Conservation (phyloP, 53 echinoderm and acorn worm genomes). For the Echinometra lucunter region DNA sequence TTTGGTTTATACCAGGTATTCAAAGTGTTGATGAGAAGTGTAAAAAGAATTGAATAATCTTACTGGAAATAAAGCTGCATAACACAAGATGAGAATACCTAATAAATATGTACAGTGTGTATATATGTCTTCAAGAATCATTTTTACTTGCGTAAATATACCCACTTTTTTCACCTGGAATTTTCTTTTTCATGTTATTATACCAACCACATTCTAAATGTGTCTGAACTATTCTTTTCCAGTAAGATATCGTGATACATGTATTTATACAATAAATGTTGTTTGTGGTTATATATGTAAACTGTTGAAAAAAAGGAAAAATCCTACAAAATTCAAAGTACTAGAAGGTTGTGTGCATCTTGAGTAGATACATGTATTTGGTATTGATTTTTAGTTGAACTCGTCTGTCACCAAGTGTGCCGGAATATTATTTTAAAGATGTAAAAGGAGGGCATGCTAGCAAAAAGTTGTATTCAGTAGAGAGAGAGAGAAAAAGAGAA, state of each 20-base stretch:
- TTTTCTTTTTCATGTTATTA: neutral
- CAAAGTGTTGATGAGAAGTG: neutral
- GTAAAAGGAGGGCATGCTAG: conserved; percentile 26
- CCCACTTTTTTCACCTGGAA: neutral
- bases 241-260: neutral
- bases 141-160: neutral
- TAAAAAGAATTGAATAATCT: neutral
- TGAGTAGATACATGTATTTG: conserved; percentile 1
- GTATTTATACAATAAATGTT: neutral
- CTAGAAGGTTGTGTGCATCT: conserved; percentile 25
- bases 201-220: conserved; percentile 28
- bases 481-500: neutral
- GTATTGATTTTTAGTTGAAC: neutral
- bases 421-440: neutral
- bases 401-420: neutral
- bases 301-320: neutral
- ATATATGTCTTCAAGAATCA: neutral
- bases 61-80: neutral
- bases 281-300: neutral
- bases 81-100: neutral
- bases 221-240: neutral
- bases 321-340: conserved; percentile 3
- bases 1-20: neutral
- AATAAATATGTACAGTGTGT: neutral
- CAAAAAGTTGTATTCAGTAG: conserved; percentile 18